Percentiles rank a stretch among this genome's conserved stretches.
phyloP scores from a whole-genome alignment of 1,140 invertebrate species.

The Mycetomoellerius zeteki region DNA sequence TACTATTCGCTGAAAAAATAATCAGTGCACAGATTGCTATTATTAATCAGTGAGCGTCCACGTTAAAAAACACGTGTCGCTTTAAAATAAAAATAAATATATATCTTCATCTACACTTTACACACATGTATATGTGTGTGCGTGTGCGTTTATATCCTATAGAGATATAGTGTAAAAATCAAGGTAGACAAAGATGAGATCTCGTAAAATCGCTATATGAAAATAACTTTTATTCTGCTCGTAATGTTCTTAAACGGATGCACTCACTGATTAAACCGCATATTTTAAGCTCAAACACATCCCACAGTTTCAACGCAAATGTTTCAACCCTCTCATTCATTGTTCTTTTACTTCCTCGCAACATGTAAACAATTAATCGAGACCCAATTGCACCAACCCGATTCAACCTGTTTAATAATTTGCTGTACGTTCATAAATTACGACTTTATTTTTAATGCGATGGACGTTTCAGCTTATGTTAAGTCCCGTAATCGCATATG shows the following conservation, averaged over 20 bases:
- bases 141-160: background rate
- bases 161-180: slow-evolving; percentile 6
- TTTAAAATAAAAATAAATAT: slow-evolving; percentile 19
- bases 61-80: background rate
- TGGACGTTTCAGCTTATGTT: background rate
- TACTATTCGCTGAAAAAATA: background rate
- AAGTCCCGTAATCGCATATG: background rate
- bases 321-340: background rate
- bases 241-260: background rate
- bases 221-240: slow-evolving; percentile 36
- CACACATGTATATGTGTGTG: background rate
- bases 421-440: slow-evolving; percentile 9
- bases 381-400: slow-evolving; percentile 8
- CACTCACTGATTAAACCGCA: background rate
- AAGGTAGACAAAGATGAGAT: slow-evolving; percentile 11
- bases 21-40: background rate
- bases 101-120: background rate
- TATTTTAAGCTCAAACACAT: slow-evolving; percentile 22
- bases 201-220: slow-evolving; percentile 21
- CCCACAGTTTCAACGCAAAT: slow-evolving; percentile 21
- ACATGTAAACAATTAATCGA: slow-evolving; percentile 19
- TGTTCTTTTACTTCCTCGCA: background rate
- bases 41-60: slow-evolving; percentile 12
- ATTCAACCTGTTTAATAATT: slow-evolving; percentile 17
- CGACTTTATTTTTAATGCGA: background rate